Base-by-base conservation (phyloP, 2,113 vertebrate genomes). In the Chaetorhynchus papuensis region DNA sequence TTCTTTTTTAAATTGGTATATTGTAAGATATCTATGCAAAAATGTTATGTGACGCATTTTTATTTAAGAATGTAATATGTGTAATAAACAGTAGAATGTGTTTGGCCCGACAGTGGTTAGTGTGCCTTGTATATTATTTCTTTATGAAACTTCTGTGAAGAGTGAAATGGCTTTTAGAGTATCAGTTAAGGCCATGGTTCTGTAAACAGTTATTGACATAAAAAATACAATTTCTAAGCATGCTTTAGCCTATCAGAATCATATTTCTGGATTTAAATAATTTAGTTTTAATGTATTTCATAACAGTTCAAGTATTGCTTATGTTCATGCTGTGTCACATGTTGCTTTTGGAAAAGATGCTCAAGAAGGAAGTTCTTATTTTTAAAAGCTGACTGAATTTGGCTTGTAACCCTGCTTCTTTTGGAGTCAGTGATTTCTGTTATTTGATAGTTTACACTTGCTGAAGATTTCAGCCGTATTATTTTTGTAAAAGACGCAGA, bases 11-110 rank as follows among this genome's bases (percentile, higher is more conserved):
- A 99, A 99, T 99, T 99, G 99, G 99, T 99, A 99, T 99, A 99
- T 99, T 99, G 99, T 99, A 99, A 99, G 99, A 99, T 99, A 99
- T 99, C 99, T 99, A 99, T 99, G 99, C 99, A 99, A 99, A 99
- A 99, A 99, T 99, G 99, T 99, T 99, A 98, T 98, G 99, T 99
- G 99, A 99, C 99, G 99, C 98, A 98, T 99, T 99, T 99, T 99
- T 99, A 99, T 99, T 99, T 99, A 99, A 99, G 99, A 99, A 99
- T 99, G 99, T 99, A 99, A 98, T 99, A 99, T 98, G 99, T 99
- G 99, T 99, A 99, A 99, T 99, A 99, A 99, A 99, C 99, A 98
- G 99, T 99, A 99, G 99, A 99, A 99, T 98, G 99, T 99, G 98
- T 98, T 98, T 98, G 98, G 98, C 97, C 97, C 95, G 94, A 98